Evolutionary conservation across 92 coral and sea anemone species (phyloP), one percentile per base, ranked within the genome.

Genomic region (Heliopora coerulea): DNA sequence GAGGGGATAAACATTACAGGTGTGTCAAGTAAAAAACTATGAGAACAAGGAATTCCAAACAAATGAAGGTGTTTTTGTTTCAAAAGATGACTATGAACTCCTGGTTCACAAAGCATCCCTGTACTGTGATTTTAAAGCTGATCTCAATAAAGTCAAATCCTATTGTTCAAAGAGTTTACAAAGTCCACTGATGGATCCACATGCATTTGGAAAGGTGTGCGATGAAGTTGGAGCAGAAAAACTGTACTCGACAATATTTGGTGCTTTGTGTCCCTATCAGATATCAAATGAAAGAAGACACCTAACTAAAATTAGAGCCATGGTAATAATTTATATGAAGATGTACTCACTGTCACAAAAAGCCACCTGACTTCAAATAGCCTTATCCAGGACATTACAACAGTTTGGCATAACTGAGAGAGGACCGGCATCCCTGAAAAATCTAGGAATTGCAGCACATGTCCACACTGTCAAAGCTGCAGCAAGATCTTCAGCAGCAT

Each of bases 321-420:
- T 44, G 59, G 59, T 67, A 21, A 33, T 67, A 24, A 33, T 65
- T 4, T 65, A 65, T 42, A 65, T 65, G 3, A 65, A 37, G 72
- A 41, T 39, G 17, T 65, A 44, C 74, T 67, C 74, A 44, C 33
- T 44, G 58, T 67, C 74, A 7, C 74, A 67, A 31, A 28, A 40
- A 31, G 74, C 74, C 25, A 68, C 23, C 9, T 68, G 59, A 35
- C 49, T 68, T 54, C 75, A 68, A 68, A 60, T 68, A 18, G 30
- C 61, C 20, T 33, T 25, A 31, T 23, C 74, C 27, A 67, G 74
- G 48, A 44, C 57, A 5, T 41, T 67, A 0, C 74, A 67, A 32
- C 74, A 67, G 48, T 67, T 68, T 49, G 75, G 75, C 32, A 68
- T 68, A 4, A 68, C 57, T 54, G 59, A 68, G 29, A 59, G 49